phyloP scores from a whole-genome alignment of 2,888 invertebrate genomes.

The Thymelicus lineola region DNA sequence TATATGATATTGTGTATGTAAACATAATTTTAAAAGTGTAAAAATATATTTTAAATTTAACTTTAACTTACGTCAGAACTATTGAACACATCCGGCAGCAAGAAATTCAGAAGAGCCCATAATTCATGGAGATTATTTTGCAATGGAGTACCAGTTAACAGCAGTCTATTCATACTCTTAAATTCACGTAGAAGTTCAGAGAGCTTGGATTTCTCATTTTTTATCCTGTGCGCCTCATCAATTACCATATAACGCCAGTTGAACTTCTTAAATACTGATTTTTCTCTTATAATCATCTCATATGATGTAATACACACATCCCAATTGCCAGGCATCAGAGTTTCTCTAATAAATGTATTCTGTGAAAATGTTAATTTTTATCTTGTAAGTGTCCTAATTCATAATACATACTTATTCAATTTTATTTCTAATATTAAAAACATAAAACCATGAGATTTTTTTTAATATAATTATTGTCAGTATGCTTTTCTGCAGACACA shows the following conservation, averaged over 20 bases:
- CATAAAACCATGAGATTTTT: too few species aligned
- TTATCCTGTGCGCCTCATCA: constrained; percentile 99
- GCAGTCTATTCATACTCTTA: constrained; percentile 96
- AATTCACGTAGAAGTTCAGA: constrained; percentile 98
- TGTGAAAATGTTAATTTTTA: constrained; percentile 62
- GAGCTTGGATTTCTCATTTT: constrained; percentile 99
- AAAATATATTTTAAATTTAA: neutral
- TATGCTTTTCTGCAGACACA: too few species aligned
- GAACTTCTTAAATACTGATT: constrained; percentile 98
- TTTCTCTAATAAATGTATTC: constrained; percentile 95
- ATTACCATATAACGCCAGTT: constrained; percentile 99
- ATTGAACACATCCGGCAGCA: constrained; percentile 99
- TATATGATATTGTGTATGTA: too few species aligned
- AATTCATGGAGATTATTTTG: constrained; percentile 99
- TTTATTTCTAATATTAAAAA: too few species aligned
- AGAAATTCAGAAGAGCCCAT: constrained; percentile 98
- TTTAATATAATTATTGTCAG: too few species aligned
- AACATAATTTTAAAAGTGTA: too few species aligned
- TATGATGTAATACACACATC: constrained; percentile 99
- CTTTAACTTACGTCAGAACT: constrained; percentile 90
- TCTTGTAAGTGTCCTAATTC: too few species aligned
- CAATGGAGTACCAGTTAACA: constrained; percentile 98
- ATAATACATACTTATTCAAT: too few species aligned
- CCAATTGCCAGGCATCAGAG: constrained; percentile 98
- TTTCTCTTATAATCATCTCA: constrained; percentile 99